Conservation (phyloP, 2,113 vertebrate species). For the Aphelocoma coerulescens region DNA sequence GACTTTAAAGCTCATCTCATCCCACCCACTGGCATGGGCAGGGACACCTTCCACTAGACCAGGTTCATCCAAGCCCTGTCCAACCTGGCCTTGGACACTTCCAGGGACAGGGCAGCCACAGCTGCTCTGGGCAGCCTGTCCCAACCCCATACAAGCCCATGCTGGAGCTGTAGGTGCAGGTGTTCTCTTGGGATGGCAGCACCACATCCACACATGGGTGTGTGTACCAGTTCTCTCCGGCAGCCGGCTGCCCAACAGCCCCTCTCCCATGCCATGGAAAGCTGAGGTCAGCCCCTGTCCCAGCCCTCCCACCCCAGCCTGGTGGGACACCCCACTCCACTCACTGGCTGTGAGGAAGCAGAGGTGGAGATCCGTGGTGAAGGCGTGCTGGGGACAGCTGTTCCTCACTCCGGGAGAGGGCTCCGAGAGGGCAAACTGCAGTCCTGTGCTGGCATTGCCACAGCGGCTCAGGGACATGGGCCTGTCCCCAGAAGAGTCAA, state of each 20-base stretch:
- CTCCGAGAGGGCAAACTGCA: background rate
- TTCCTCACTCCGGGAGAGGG: constrained; percentile 12
- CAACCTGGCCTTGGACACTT: background rate
- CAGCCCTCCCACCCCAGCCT: background rate
- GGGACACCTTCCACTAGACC: background rate
- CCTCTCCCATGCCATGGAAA: background rate
- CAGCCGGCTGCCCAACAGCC: background rate
- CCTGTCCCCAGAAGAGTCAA: background rate
- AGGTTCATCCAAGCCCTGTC: background rate
- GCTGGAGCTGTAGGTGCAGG: background rate
- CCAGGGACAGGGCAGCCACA: background rate
- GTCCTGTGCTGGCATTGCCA: background rate
- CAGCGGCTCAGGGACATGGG: background rate
- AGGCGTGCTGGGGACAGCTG: background rate
- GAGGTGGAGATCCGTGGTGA: background rate
- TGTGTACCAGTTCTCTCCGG: background rate
- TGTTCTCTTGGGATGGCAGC: background rate
- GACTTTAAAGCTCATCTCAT: background rate
- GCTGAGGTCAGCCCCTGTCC: background rate
- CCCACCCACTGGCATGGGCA: background rate
- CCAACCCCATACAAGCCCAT: background rate
- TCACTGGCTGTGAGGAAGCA: constrained; percentile 18
- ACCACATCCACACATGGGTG: background rate
- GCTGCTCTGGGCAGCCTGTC: background rate
- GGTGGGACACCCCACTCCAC: background rate